Conservation (phyloP, 2,113 vertebrate genomes). For the Nematolebias whitei region DNA sequence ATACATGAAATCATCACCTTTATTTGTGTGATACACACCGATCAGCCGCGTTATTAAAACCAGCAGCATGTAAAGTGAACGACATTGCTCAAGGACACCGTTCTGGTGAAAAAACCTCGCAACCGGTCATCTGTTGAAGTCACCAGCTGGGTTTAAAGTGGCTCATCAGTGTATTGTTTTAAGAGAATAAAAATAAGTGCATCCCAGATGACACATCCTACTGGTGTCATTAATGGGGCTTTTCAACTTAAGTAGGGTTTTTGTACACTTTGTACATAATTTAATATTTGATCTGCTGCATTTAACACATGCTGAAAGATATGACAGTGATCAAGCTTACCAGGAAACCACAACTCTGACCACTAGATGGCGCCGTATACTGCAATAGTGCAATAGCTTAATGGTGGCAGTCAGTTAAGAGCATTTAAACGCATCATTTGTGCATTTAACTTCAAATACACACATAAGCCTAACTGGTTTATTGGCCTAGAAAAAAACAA, state of each 20-base stretch:
- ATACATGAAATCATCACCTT: neutral
- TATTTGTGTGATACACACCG: neutral
- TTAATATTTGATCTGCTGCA: conserved; percentile 3
- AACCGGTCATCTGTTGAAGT: no score
- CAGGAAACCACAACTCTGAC: conserved; percentile 26
- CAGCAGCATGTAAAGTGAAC: neutral
- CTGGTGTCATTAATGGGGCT: neutral
- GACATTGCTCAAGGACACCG: neutral
- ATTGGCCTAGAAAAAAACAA: conserved; percentile 1
- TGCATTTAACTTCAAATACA: conserved; percentile 6
- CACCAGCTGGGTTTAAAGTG: neutral
- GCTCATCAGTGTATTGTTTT: neutral
- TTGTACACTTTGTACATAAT: neutral
- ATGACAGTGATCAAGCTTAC: conserved; percentile 11
- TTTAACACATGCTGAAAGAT: neutral
- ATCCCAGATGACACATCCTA: conserved; percentile 5
- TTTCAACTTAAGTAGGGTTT: conserved; percentile 1
- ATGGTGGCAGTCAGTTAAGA: neutral
- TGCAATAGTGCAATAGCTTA: conserved; percentile 11
- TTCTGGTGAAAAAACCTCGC: neutral
- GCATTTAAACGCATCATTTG: conserved; percentile 9
- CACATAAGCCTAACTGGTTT: neutral
- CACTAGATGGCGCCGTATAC: conserved; percentile 35
- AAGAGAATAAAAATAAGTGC: conserved; percentile 6
- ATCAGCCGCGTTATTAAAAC: neutral